phyloP scores from a whole-genome alignment of 2,797 vertebrate species.

The Syncerus caffer region DNA sequence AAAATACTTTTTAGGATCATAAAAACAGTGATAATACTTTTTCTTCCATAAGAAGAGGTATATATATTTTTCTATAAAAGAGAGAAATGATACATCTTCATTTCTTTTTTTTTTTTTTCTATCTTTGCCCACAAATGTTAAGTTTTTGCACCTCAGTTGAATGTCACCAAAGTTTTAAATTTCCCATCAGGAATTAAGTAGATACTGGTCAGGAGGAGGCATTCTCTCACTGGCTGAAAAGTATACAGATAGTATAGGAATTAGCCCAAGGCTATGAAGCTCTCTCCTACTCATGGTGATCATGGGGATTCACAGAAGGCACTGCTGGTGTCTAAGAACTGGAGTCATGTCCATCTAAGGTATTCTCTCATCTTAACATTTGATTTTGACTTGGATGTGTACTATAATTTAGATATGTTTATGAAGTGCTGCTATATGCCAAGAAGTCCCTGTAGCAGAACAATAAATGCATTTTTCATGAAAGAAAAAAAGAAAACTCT shows the following conservation, averaged over 20 bases:
- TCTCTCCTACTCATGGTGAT: not conserved
- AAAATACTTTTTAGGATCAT: not conserved
- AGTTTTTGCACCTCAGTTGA: not conserved
- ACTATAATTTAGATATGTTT: not conserved
- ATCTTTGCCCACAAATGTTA: not conserved
- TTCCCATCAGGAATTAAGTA: not conserved
- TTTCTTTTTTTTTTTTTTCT: not conserved
- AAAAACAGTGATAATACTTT: not conserved
- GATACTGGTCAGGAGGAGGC: not conserved
- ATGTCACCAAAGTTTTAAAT: not conserved
- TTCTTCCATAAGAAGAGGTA: conserved; percentile 6
- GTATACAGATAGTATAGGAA: not conserved
- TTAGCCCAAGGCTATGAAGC: not conserved
- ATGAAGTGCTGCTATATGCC: not conserved
- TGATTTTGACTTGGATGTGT: not conserved
- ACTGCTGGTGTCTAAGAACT: not conserved
- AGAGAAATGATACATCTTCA: not conserved
- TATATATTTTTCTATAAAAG: not conserved
- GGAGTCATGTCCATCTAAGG: not conserved
- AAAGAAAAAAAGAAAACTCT: not conserved
- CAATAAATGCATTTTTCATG: not conserved
- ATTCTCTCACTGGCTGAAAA: not conserved
- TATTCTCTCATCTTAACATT: not conserved
- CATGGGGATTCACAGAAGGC: not conserved
- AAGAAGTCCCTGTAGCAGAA: not conserved